Conservation (phyloP, 2,888 invertebrate species). For the Apodemia mormo region DNA sequence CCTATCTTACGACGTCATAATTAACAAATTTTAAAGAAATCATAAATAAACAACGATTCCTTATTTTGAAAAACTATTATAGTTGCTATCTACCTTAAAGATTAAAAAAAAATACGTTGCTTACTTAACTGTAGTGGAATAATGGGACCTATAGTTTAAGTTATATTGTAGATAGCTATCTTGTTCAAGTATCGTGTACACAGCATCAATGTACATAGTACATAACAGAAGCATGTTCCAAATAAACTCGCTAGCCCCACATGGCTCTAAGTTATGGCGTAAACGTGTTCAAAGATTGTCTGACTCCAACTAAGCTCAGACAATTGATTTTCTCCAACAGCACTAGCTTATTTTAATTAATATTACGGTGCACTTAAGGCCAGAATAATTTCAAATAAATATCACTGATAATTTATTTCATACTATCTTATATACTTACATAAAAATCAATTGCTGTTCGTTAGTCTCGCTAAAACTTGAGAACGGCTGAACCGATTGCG, state of each 20-base stretch:
- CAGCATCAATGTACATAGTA: slow-evolving; percentile 20
- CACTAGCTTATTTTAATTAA: slow-evolving; percentile 1
- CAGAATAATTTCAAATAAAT: background rate
- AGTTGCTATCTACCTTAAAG: too few species aligned
- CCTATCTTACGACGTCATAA: too few species aligned
- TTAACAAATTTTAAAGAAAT: too few species aligned
- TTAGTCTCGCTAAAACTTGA: too few species aligned
- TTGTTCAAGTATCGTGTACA: background rate
- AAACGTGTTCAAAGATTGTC: slow-evolving; percentile 32
- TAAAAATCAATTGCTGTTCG: too few species aligned
- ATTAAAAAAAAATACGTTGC: too few species aligned
- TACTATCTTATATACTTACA: too few species aligned
- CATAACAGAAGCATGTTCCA: slow-evolving; percentile 31
- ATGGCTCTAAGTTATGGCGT: slow-evolving; percentile 33
- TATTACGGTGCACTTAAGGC: background rate
- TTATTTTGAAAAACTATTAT: too few species aligned
- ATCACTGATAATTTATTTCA: background rate
- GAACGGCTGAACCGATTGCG: too few species aligned
- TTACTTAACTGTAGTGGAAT: too few species aligned
- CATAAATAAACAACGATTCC: too few species aligned
- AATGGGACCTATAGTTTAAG: background rate
- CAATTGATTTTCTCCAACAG: slow-evolving; percentile 32
- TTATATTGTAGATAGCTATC: background rate
- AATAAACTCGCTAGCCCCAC: slow-evolving; percentile 24
- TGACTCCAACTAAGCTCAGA: slow-evolving; percentile 26